Percentiles rank a stretch among this genome's conserved stretches.
These are phyloP conservation scores for Paragorgia papillata DNA, from an alignment of 92 coral and sea anemone species.

Conservation along the genomic window DNA sequence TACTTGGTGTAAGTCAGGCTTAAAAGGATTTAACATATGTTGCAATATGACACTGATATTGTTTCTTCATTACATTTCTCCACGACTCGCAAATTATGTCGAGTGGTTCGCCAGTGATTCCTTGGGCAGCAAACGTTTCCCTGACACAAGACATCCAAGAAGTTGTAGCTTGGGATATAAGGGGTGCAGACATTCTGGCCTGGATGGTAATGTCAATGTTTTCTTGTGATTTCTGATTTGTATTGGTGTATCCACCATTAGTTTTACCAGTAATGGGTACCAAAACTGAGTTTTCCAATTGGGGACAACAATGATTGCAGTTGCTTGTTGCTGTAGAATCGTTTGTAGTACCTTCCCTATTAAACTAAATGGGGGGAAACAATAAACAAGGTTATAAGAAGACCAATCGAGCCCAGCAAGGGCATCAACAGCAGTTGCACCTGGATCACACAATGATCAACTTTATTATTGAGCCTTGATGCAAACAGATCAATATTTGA, in stretches of 20 bases:
- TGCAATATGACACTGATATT: conserved; percentile 49
- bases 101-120: conserved; percentile 51
- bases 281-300: conserved; percentile 61
- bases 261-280: conserved; percentile 59
- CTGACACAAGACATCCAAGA: conserved; percentile 62
- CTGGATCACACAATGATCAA: conserved; percentile 56
- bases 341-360: conserved; percentile 60
- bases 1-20: neutral
- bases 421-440: conserved; percentile 65
- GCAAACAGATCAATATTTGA: conserved; percentile 67
- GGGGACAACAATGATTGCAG: conserved; percentile 56
- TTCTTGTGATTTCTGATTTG: conserved; percentile 35
- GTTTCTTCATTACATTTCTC: conserved; percentile 55
- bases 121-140: conserved; percentile 50
- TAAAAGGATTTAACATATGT: conserved; percentile 16
- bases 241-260: conserved; percentile 51
- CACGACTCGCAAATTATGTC: conserved; percentile 54
- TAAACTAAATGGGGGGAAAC: conserved; percentile 61
- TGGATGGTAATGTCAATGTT: conserved; percentile 47
- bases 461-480: conserved; percentile 61
- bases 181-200: conserved; percentile 48
- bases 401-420: conserved; percentile 59
- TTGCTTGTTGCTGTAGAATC: neutral
- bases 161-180: conserved; percentile 61
- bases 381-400: conserved; percentile 54